A percentile compares a stretch with the other conserved stretches of the same genome.
These are phyloP conservation scores for Drepana falcataria DNA, from an alignment of 2,888 invertebrate genomes.

Conservation along the genomic window DNA sequence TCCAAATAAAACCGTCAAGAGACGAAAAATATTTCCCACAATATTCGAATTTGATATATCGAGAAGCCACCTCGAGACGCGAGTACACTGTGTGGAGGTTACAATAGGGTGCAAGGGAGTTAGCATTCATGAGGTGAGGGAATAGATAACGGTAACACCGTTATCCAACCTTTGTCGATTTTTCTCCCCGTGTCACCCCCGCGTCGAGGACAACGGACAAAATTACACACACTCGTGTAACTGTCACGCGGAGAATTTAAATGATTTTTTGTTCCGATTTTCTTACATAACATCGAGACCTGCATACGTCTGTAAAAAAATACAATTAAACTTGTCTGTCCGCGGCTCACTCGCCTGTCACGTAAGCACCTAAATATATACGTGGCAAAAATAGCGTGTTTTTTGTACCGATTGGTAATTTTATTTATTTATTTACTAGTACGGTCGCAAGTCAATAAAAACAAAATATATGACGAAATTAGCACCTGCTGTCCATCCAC, in stretches of 20 bases:
- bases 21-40: background rate
- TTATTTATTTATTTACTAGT: no score
- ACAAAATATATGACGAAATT: no score
- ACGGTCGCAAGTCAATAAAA: no score
- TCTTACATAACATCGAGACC: no score
- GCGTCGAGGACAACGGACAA: background rate
- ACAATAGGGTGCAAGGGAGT: background rate
- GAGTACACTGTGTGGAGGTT: background rate
- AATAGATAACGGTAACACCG: conserved; percentile 5
- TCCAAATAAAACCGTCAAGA: background rate
- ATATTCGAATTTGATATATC: background rate
- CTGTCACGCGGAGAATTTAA: background rate
- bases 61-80: background rate
- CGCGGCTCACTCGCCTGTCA: no score
- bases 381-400: no score
- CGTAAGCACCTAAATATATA: no score
- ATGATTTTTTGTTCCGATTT: background rate
- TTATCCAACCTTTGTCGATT: conserved; percentile 8
- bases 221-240: background rate
- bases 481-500: no score
- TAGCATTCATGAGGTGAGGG: conserved; percentile 9
- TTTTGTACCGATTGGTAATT: no score
- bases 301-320: no score
- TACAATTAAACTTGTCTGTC: no score
- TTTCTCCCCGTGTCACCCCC: conserved; percentile 4